Percentiles rank a stretch among this genome's conserved stretches.
Conservation (phyloP, 2,888 invertebrate genomes). For the Metacarcinus magister region DNA sequence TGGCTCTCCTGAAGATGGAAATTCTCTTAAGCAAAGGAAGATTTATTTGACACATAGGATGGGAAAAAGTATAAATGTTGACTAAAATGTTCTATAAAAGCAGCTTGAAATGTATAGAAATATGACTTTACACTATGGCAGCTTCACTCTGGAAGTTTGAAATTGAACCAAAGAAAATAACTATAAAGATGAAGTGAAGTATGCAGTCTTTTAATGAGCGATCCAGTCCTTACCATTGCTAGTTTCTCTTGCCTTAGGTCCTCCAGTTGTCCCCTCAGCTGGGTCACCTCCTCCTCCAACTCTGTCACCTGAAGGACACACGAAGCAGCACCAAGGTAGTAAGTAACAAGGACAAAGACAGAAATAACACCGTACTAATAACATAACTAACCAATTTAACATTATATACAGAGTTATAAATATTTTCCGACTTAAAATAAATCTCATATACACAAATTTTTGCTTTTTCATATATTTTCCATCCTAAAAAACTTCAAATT, state of each 20-base stretch:
- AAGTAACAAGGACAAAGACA: neutral
- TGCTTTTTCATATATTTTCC: too few species aligned
- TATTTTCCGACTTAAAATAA: too few species aligned
- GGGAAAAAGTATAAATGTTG: too few species aligned
- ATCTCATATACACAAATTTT: too few species aligned
- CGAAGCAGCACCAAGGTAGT: neutral
- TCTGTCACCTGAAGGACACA: slow-evolving; percentile 73
- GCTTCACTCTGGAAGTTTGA: neutral
- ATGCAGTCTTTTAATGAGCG: neutral
- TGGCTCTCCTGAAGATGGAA: slow-evolving; percentile 52
- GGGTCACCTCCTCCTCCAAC: slow-evolving; percentile 76
- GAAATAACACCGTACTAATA: neutral
- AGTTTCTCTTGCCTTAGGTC: slow-evolving; percentile 73
- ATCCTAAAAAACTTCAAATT: too few species aligned
- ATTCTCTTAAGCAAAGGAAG: neutral
- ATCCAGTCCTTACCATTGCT: slow-evolving; percentile 67
- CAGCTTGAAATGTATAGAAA: neutral
- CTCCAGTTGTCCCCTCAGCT: slow-evolving; percentile 70
- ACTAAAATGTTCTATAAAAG: too few species aligned
- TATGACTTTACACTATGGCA: neutral
- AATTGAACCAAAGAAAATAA: neutral
- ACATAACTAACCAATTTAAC: too few species aligned
- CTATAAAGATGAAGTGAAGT: neutral
- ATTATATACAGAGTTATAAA: too few species aligned
- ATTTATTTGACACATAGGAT: neutral